These are phyloP conservation scores for Tolypeutes matacus DNA, from an alignment of 2,797 vertebrate species.

Conservation along the genomic window DNA sequence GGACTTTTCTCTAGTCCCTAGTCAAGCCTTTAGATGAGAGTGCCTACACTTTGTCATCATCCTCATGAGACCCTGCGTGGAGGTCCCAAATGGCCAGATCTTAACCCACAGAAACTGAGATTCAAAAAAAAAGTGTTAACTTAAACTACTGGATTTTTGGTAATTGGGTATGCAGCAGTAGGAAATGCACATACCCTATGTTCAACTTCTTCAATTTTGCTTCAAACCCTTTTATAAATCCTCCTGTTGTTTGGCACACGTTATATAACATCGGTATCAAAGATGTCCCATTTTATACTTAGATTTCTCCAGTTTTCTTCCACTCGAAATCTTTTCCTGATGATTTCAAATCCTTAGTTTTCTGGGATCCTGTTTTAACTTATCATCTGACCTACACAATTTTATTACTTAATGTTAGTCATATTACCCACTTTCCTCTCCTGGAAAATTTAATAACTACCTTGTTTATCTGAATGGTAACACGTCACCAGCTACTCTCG, in stretches of 20 bases:
- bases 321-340: not conserved
- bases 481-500: too few species aligned
- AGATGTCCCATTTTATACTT: not conserved
- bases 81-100: not conserved
- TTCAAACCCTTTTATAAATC: not conserved
- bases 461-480: not conserved
- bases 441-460: not conserved
- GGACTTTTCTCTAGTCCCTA: not conserved
- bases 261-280: not conserved
- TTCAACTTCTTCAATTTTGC: not conserved
- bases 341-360: not conserved
- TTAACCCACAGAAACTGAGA: not conserved
- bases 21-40: not conserved
- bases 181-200: not conserved
- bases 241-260: not conserved
- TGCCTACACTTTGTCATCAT: not conserved
- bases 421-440: not conserved
- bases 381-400: not conserved
- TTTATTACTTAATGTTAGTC: not conserved
- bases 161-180: not conserved
- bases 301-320: not conserved
- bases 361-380: not conserved
- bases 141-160: not conserved
- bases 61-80: not conserved
- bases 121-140: not conserved